These are phyloP conservation scores for Tigriopus japonicus DNA, from an alignment of 1,140 invertebrate genomes.

Conservation along the genomic window DNA sequence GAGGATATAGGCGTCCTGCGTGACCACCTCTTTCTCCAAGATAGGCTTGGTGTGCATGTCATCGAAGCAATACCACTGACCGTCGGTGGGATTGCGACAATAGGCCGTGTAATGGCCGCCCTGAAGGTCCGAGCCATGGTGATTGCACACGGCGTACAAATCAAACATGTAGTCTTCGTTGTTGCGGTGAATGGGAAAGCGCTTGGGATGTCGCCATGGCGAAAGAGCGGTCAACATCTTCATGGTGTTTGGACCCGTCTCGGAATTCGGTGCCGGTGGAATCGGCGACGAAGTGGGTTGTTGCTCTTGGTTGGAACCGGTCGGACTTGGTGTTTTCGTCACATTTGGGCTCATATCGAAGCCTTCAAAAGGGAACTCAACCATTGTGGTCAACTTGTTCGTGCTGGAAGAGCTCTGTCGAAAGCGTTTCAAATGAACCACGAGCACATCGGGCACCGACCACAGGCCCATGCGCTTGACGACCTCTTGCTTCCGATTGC, in stretches of 20 bases:
- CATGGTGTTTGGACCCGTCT: conserved; percentile 10
- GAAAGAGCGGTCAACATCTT: conserved; percentile 23
- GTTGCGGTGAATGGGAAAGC: conserved; percentile 25
- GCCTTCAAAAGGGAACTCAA: conserved; percentile 61
- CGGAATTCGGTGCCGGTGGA: not conserved
- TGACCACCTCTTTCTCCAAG: conserved; percentile 49
- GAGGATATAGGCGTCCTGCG: conserved; percentile 77
- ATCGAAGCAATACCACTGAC: conserved; percentile 86
- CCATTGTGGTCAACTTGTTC: conserved; percentile 63
- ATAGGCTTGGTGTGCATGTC: conserved; percentile 69
- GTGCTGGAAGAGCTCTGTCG: conserved; percentile 53
- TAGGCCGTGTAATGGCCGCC: conserved; percentile 39
- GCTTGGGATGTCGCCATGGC: conserved; percentile 39
- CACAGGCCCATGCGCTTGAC: conserved; percentile 84
- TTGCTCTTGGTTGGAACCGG: conserved; percentile 18
- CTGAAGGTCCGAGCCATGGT: conserved; percentile 64
- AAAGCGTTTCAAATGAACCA: conserved; percentile 89
- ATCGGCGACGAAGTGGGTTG: not conserved
- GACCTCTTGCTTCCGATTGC: conserved; percentile 75
- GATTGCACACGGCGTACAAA: conserved; percentile 85
- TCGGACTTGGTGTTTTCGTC: conserved; percentile 16
- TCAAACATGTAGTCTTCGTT: conserved; percentile 51
- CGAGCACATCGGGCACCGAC: conserved; percentile 81
- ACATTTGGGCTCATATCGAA: conserved; percentile 68
- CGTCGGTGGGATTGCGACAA: conserved; percentile 82